Conservation (phyloP, 1,140 invertebrate species). For the Rhyzopertha dominica region DNA sequence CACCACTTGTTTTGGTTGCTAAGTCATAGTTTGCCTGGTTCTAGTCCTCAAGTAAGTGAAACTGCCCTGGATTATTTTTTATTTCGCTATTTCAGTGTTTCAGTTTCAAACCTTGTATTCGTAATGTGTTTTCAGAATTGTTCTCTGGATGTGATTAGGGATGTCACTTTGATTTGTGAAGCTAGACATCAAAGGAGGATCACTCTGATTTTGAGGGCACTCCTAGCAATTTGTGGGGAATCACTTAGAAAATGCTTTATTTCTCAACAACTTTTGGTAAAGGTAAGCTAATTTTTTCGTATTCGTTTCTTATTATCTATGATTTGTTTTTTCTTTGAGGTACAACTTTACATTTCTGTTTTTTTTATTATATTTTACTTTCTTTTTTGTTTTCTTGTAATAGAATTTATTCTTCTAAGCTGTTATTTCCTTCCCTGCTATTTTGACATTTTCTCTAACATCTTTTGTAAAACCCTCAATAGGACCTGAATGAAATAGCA, state of each 20-base stretch:
- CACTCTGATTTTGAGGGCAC: slow-evolving; percentile 78
- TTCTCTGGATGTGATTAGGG: slow-evolving; percentile 25
- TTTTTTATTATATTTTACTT: no score
- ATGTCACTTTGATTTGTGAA: slow-evolving; percentile 53
- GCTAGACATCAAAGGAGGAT: slow-evolving; percentile 72
- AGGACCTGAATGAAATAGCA: slow-evolving; percentile 71
- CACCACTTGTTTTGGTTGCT: slow-evolving; percentile 94
- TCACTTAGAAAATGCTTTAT: slow-evolving; percentile 75
- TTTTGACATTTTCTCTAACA: no score
- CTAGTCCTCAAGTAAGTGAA: slow-evolving; percentile 57
- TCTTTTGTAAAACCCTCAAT: no score
- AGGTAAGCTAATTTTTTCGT: slow-evolving; percentile 53
- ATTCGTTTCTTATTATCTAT: no score
- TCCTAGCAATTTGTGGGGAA: slow-evolving; percentile 80
- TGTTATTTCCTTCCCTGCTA: no score
- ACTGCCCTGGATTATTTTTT: slow-evolving; percentile 3
- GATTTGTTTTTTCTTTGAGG: no score
- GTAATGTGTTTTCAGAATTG: slow-evolving; percentile 25
- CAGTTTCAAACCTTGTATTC: not conserved
- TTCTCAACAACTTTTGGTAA: slow-evolving; percentile 79
- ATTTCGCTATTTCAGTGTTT: slow-evolving; percentile 8
- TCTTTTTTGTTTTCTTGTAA: no score
- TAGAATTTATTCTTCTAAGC: no score
- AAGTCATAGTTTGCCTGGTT: slow-evolving; percentile 69
- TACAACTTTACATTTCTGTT: no score